A percentile compares a stretch with the other conserved stretches of the same genome.
Conservation (phyloP, 2,797 vertebrate species). For the Periparus ater region DNA sequence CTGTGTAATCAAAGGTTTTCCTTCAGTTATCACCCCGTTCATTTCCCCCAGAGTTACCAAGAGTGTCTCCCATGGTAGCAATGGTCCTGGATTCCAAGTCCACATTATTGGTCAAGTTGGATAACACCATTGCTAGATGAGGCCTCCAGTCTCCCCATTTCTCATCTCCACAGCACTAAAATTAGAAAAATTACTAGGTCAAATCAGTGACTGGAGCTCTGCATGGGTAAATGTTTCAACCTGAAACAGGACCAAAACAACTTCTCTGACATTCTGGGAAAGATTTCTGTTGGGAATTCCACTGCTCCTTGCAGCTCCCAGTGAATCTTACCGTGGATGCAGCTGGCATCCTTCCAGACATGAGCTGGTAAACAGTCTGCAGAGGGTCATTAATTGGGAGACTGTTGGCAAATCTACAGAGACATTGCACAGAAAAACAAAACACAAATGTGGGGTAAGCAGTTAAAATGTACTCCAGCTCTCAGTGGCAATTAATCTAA, state of each 20-base stretch:
- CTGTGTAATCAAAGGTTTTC: neutral
- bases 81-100: constrained; percentile 93
- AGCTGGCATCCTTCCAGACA: constrained; percentile 98
- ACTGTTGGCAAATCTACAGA: constrained; percentile 93
- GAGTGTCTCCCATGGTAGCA: constrained; percentile 95
- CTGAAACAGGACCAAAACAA: neutral
- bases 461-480: neutral
- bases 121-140: constrained; percentile 96
- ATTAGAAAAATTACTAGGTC: constrained; percentile 36
- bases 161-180: constrained; percentile 95
- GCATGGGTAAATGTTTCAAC: neutral
- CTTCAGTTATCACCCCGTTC: neutral
- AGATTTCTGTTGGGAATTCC: neutral
- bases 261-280: neutral
- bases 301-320: neutral
- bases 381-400: constrained; percentile 98
- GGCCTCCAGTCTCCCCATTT: constrained; percentile 99
- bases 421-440: neutral
- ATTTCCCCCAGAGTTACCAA: constrained; percentile 80
- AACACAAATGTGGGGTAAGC: neutral
- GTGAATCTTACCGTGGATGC: constrained; percentile 86
- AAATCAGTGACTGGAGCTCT: neutral
- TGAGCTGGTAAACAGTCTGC: constrained; percentile 97
- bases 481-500: neutral
- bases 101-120: constrained; percentile 89